phyloP scores from a whole-genome alignment of 2,113 vertebrate species.

The Lagopus leucura region DNA sequence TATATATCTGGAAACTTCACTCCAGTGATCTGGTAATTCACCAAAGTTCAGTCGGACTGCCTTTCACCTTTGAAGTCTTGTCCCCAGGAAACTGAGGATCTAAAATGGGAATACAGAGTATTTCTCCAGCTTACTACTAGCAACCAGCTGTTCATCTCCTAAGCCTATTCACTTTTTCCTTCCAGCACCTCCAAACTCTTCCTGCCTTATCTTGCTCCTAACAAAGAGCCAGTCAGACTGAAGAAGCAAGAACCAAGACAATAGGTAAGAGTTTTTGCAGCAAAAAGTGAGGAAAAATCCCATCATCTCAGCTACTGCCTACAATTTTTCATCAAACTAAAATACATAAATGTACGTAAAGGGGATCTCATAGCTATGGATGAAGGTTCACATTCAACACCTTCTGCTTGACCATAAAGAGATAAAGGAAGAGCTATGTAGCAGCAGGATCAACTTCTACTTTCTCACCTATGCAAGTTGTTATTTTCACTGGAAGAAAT shows the following conservation, averaged over 20 bases:
- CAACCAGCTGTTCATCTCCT: conserved; percentile 17
- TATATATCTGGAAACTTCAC: not conserved
- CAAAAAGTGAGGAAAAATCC: not conserved
- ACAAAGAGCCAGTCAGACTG: not conserved
- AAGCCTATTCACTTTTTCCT: not conserved
- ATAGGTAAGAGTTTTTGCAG: not conserved
- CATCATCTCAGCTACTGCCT: not conserved
- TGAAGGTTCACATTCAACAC: not conserved
- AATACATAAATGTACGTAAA: not conserved
- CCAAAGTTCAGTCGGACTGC: conserved; percentile 13
- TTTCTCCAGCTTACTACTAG: conserved; percentile 17
- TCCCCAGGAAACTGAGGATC: not conserved
- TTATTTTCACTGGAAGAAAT: not conserved
- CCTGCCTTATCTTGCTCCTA: not conserved
- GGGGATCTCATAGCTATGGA: not conserved
- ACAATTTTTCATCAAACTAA: not conserved
- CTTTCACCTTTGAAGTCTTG: conserved; percentile 36
- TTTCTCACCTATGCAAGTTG: not conserved
- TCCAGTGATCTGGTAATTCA: not conserved
- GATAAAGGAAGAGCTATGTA: not conserved
- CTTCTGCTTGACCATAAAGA: not conserved
- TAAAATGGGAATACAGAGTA: conserved; percentile 51
- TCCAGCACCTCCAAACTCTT: not conserved
- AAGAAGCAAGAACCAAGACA: not conserved
- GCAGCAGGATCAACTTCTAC: not conserved